Conservation (phyloP, 2,888 invertebrate species). For the Spodoptera littoralis region DNA sequence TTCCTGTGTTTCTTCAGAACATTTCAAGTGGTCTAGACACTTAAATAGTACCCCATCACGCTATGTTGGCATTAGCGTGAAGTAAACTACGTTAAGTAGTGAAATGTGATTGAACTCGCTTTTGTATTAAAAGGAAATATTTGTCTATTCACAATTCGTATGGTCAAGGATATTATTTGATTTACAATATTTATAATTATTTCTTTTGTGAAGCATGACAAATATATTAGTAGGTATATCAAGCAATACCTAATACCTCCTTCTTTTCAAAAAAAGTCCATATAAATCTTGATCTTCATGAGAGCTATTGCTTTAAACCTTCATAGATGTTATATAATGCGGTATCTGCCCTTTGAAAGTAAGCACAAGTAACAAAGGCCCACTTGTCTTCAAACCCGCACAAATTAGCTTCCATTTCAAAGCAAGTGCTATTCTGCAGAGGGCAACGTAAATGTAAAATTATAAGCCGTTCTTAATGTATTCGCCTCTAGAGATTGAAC, state of each 20-base stretch:
- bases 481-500: conserved; percentile 29
- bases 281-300: too few relatives aligned
- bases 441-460: conserved; percentile 55
- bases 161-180: too few relatives aligned
- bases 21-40: conserved; percentile 44
- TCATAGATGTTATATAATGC: too few relatives aligned
- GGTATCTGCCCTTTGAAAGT: conserved; percentile 31
- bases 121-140: neutral
- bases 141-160: too few relatives aligned
- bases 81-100: conserved; percentile 12
- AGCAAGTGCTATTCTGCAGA: conserved; percentile 44
- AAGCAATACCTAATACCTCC: too few relatives aligned
- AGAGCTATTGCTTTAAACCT: too few relatives aligned
- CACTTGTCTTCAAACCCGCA: conserved; percentile 40
- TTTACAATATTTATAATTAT: too few relatives aligned
- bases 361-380: conserved; percentile 39
- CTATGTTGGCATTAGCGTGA: conserved; percentile 29
- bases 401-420: conserved; percentile 51
- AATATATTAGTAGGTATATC: too few relatives aligned
- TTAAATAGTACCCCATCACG: conserved; percentile 49
- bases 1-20: conserved; percentile 40
- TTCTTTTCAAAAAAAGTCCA: too few relatives aligned
- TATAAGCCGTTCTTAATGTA: conserved; percentile 46
- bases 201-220: too few relatives aligned
- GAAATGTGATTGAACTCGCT: conserved; percentile 7